Evolutionary conservation across 1,140 invertebrate genomes (phyloP).

Genomic region (Lasaia peninsularis): DNA sequence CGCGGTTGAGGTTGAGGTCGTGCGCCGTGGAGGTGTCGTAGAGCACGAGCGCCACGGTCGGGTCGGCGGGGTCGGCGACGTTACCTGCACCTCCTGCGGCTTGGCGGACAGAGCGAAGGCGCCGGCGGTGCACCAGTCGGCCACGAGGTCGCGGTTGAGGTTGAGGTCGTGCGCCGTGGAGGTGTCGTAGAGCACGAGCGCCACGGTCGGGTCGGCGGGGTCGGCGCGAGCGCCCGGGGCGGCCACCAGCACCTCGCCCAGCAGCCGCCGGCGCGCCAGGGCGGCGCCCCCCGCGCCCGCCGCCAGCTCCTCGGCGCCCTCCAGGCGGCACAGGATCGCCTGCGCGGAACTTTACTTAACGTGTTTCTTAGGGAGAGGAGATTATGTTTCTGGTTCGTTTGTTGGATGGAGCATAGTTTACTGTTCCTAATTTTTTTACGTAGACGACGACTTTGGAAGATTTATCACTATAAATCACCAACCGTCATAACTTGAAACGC

Average conservation of each 20-base stretch:
- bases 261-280: constrained; percentile 51
- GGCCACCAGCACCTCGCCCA: constrained; percentile 59
- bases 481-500: too few relatives aligned
- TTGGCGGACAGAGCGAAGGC: constrained; percentile 47
- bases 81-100: constrained; percentile 33
- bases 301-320: constrained; percentile 78
- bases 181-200: constrained; percentile 64
- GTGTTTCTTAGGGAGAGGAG: too few relatives aligned
- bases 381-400: too few relatives aligned
- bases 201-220: constrained; percentile 55
- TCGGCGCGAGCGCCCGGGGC: constrained; percentile 56
- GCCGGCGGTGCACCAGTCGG: constrained; percentile 63
- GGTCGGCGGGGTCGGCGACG: constrained; percentile 50
- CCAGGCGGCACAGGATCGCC: constrained; percentile 80
- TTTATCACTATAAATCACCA: too few relatives aligned
- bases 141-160: constrained; percentile 66
- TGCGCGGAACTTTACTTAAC: constrained; percentile 44
- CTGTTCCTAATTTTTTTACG: too few relatives aligned
- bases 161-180: constrained; percentile 62
- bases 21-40: constrained; percentile 64
- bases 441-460: too few relatives aligned
- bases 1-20: constrained; percentile 67
- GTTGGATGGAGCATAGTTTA: too few relatives aligned
- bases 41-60: constrained; percentile 55
- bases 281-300: constrained; percentile 58